Base-by-base conservation (phyloP, 2,113 vertebrate genomes). In the Catagonus wagneri region DNA sequence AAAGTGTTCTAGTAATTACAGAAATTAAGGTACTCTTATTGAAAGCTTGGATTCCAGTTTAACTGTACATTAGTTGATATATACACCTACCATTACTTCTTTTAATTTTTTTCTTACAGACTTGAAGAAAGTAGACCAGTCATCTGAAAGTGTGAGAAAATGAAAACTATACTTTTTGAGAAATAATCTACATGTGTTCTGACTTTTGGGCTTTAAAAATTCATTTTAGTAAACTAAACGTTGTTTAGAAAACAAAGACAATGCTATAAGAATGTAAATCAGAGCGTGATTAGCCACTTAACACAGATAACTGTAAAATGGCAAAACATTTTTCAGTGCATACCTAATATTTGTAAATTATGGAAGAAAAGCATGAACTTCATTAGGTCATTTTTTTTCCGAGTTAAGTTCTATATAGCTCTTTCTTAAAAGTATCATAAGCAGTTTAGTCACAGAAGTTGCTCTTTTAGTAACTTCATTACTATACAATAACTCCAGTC, bases 41-140 rank as follows among this genome's bases (percentile, higher is more conserved):
- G 65, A 84, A 83, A 90, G 76, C 16, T 81, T 83, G n/a, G 61
- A 65, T 52, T 68, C 76, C 52, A 10, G 22, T n/a, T 81, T 79
- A 75, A 66, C 32, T 71, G 20, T 34, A 20, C 15, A 19, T 68
- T 74, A 75, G 76, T 6, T 75, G 17, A 29, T 32, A 66, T 61
- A 3, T 65, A 87, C 69, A 60, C 56, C 36, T 83, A 56, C 34
- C 74, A 27, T 66, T 29, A 69, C 22, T 60, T 83, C 74, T 74
- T 85, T 93, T 6, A 39, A 25, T 23, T 68, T 96, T 94, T 86
- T 92, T 52, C 81, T 92, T 92, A 68, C 66, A 94, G 93, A 85
- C 50, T 34, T 89, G 78, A 96, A 83, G 86, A 90, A 22, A n/a
- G 61, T 44, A 39, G 68, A 80, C 34, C 29, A 69, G 65, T 75